A percentile compares a stretch with the other conserved stretches of the same genome.
Conservation (phyloP, 1,140 invertebrate species). For the Sogatella furcifera region DNA sequence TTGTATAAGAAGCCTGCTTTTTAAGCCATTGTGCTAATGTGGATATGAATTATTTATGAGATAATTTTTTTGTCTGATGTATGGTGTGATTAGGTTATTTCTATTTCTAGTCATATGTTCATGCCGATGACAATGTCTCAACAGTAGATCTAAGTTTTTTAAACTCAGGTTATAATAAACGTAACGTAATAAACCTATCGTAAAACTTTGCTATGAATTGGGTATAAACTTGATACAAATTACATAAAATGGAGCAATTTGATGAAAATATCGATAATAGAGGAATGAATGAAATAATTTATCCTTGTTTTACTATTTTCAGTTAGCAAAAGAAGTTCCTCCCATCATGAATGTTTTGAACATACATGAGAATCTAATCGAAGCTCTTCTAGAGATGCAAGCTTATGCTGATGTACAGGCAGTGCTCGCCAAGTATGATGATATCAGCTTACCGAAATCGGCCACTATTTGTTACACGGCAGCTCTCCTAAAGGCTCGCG, state of each 20-base stretch:
- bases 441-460: constrained; percentile 89
- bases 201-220: too few species aligned
- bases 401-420: constrained; percentile 95
- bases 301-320: constrained; percentile 22
- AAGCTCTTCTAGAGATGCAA: constrained; percentile 89
- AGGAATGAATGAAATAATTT: neutral
- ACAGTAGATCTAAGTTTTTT: too few species aligned
- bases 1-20: too few species aligned
- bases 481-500: constrained; percentile 83
- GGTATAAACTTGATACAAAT: too few species aligned
- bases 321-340: constrained; percentile 91
- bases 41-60: too few species aligned
- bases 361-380: constrained; percentile 96
- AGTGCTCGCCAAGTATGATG: constrained; percentile 93
- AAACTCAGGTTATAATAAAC: too few species aligned
- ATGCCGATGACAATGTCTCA: too few species aligned
- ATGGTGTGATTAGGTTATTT: too few species aligned
- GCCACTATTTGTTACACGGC: constrained; percentile 97
- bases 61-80: too few species aligned
- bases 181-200: too few species aligned
- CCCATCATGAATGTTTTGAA: constrained; percentile 93
- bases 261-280: neutral
- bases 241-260: neutral
- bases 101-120: too few species aligned
- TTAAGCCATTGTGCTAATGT: too few species aligned